These are phyloP conservation scores for Cryptocephalus primarius DNA, from an alignment of 2,888 invertebrate species.

Conservation along the genomic window DNA sequence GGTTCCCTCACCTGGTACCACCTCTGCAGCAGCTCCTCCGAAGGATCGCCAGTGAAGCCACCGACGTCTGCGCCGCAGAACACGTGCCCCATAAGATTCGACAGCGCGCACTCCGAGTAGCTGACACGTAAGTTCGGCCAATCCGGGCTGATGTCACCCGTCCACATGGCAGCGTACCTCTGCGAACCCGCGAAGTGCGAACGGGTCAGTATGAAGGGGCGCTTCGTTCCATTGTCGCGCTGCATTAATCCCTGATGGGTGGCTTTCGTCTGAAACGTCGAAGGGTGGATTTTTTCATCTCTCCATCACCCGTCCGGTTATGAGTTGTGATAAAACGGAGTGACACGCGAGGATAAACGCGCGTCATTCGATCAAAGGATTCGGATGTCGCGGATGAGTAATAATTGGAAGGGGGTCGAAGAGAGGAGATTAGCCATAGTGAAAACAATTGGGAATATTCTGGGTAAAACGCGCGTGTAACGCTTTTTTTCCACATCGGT, in stretches of 20 bases:
- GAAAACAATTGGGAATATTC: too few relatives aligned
- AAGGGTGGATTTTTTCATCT: not conserved
- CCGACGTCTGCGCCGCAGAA: conserved; percentile 93
- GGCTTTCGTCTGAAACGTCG: conserved; percentile 40
- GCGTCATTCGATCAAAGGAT: too few relatives aligned
- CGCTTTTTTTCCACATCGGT: too few relatives aligned
- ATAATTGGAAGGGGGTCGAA: too few relatives aligned
- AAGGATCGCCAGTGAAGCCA: conserved; percentile 52
- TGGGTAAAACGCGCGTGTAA: too few relatives aligned
- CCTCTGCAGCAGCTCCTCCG: conserved; percentile 2
- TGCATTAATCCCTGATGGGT: conserved; percentile 48
- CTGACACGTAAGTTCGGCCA: conserved; percentile 81
- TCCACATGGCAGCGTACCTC: conserved; percentile 86
- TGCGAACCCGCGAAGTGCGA: conserved; percentile 89
- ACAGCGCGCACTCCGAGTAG: conserved; percentile 80
- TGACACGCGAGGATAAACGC: too few relatives aligned
- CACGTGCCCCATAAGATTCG: conserved; percentile 66
- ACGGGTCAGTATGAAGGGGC: conserved; percentile 86
- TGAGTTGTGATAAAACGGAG: too few relatives aligned
- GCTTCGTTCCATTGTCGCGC: conserved; percentile 43
- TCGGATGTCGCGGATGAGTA: too few relatives aligned
- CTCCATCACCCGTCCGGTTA: too few relatives aligned
- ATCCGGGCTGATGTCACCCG: conserved; percentile 88
- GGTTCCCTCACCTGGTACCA: conserved; percentile 44
- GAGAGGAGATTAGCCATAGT: too few relatives aligned